phyloP scores from a whole-genome alignment of 2,797 vertebrate genomes.

The Trematomus bernacchii region DNA sequence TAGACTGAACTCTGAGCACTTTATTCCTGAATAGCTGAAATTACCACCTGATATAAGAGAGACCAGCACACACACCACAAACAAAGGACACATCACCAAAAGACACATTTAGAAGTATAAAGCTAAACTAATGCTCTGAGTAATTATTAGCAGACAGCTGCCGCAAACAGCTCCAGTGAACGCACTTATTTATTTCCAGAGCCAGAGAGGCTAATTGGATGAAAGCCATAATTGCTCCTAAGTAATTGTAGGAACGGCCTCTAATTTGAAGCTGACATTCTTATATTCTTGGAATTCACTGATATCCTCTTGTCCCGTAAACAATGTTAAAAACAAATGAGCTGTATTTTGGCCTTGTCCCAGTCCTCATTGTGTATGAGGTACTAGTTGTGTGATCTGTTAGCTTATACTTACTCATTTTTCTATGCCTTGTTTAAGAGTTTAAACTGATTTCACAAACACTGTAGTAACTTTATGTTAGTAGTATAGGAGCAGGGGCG shows the following conservation, averaged over 20 bases:
- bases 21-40: background rate
- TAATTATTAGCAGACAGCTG: constrained; percentile 47
- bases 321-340: constrained; percentile 27
- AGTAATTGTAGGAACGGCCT: constrained; percentile 39
- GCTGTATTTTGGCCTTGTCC: constrained; percentile 10
- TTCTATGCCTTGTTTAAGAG: no score
- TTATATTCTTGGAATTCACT: constrained; percentile 28
- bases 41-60: background rate
- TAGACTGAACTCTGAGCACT: background rate
- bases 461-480: no score
- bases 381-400: no score
- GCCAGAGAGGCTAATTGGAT: constrained; percentile 46
- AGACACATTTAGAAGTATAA: background rate
- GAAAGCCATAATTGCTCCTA: constrained; percentile 37
- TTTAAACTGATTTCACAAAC: no score
- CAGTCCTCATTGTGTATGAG: background rate
- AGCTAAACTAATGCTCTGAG: constrained; percentile 17
- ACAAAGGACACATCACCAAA: background rate
- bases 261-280: constrained; percentile 33
- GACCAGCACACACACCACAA: background rate
- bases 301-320: constrained; percentile 14
- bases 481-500: no score
- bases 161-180: constrained; percentile 25
- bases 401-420: no score
- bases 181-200: constrained; percentile 38